These are phyloP conservation scores for Orchesella cincta DNA, from an alignment of 1,140 invertebrate species.

Conservation along the genomic window DNA sequence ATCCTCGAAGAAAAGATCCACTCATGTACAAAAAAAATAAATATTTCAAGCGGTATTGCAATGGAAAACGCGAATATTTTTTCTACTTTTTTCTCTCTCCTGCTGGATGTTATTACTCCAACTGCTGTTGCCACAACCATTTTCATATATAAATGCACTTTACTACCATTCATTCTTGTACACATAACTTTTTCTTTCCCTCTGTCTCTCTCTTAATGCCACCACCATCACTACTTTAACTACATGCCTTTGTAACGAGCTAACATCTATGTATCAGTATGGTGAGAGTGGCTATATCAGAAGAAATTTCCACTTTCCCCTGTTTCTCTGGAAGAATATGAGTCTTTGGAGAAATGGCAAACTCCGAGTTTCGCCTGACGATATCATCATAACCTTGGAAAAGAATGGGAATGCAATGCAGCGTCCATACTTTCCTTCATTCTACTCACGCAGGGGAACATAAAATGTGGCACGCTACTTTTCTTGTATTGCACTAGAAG, in stretches of 20 bases:
- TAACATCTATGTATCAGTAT: no score
- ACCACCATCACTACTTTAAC: neutral
- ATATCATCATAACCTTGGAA: neutral
- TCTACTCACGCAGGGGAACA: constrained; percentile 28
- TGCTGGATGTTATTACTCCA: neutral
- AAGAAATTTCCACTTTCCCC: neutral
- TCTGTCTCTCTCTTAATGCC: neutral
- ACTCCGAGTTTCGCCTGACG: neutral
- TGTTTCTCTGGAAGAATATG: neutral
- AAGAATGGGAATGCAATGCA: neutral
- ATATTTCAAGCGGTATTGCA: neutral
- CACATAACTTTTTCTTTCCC: neutral
- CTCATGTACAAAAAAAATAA: constrained; percentile 16
- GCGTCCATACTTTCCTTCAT: neutral
- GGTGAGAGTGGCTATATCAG: no score
- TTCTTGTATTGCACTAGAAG: no score
- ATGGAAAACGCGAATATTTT: neutral
- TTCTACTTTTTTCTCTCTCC: neutral
- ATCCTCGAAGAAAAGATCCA: neutral
- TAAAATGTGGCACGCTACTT: neutral
- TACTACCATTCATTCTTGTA: neutral
- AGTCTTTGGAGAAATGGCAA: constrained; percentile 1
- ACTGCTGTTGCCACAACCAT: constrained; percentile 17
- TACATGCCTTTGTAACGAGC: no score
- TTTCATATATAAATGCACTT: neutral